Conservation (phyloP, 2,113 vertebrate species). For the Oceanodroma tethys region DNA sequence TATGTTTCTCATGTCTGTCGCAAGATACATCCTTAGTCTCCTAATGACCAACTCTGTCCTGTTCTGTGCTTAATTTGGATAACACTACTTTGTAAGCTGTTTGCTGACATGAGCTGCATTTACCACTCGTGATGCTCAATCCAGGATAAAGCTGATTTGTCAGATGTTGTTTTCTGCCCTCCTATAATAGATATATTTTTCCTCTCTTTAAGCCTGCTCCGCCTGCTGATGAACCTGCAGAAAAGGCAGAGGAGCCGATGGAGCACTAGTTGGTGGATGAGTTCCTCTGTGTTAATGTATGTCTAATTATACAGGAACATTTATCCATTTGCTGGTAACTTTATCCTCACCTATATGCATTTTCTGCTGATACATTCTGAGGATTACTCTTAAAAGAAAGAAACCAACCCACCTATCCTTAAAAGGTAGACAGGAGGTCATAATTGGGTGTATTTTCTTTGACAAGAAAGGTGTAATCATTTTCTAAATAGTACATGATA, state of each 20-base stretch:
- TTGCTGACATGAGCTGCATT: background rate
- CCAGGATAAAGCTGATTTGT: background rate
- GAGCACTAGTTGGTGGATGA: constrained; percentile 82
- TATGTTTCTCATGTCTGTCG: background rate
- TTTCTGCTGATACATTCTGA: constrained; percentile 29
- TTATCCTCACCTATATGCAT: constrained; percentile 34
- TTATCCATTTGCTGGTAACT: constrained; percentile 46
- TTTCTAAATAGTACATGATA: constrained; percentile 69
- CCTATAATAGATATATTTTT: background rate
- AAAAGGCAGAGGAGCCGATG: constrained; percentile 90
- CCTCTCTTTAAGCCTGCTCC: constrained; percentile 71
- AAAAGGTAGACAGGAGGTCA: constrained; percentile 16
- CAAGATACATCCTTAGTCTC: background rate
- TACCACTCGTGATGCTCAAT: rapidly evolving
- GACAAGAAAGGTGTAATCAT: constrained; percentile 57
- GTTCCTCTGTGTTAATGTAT: constrained; percentile 4
- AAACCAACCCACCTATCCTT: constrained; percentile 8
- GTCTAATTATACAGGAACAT: constrained; percentile 12
- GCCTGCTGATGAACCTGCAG: constrained; percentile 82
- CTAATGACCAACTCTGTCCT: background rate
- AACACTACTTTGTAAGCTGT: background rate
- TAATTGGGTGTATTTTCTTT: constrained; percentile 54
- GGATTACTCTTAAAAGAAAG: constrained; percentile 41
- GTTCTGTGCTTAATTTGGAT: background rate
- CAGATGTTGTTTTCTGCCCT: background rate